These are phyloP conservation scores for Hypsopygia costalis DNA, from an alignment of 2,888 invertebrate genomes.

Conservation along the genomic window DNA sequence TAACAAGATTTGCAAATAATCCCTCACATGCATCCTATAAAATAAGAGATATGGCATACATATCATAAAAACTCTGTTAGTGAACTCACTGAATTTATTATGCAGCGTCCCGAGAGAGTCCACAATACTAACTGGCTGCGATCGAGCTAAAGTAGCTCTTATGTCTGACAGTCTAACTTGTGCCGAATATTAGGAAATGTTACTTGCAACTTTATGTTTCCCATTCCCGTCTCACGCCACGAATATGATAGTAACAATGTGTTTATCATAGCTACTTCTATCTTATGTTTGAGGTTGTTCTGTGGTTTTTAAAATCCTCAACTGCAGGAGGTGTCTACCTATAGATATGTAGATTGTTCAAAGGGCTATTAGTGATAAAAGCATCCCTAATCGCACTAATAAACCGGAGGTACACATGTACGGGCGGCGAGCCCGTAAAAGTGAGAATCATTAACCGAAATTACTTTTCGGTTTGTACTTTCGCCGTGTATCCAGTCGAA, in stretches of 20 bases:
- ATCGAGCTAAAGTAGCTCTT: not conserved
- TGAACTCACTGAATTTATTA: conserved; percentile 5
- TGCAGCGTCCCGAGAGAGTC: not conserved
- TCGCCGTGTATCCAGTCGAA: conserved; percentile 15
- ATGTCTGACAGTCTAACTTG: not conserved
- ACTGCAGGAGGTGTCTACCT: no score
- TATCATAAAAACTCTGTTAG: conserved; percentile 5
- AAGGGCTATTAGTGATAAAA: conserved; percentile 58
- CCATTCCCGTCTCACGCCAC: not conserved
- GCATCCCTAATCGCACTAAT: conserved; percentile 50
- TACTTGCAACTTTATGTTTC: not conserved
- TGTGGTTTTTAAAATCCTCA: no score
- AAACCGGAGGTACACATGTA: conserved; percentile 45
- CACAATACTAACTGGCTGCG: not conserved
- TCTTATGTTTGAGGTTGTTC: no score
- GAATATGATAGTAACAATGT: no score
- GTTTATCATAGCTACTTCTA: no score
- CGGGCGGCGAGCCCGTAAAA: conserved; percentile 49
- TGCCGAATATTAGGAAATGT: conserved; percentile 1
- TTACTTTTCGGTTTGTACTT: conserved; percentile 46
- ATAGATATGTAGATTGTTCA: conserved; percentile 30
- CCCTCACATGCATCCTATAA: not conserved
- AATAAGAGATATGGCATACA: not conserved
- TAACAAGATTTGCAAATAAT: conserved; percentile 5
- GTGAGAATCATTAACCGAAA: conserved; percentile 62